These are phyloP conservation scores for Yoshiicerus persimilis DNA, from an alignment of 1,140 invertebrate genomes.

Conservation along the genomic window DNA sequence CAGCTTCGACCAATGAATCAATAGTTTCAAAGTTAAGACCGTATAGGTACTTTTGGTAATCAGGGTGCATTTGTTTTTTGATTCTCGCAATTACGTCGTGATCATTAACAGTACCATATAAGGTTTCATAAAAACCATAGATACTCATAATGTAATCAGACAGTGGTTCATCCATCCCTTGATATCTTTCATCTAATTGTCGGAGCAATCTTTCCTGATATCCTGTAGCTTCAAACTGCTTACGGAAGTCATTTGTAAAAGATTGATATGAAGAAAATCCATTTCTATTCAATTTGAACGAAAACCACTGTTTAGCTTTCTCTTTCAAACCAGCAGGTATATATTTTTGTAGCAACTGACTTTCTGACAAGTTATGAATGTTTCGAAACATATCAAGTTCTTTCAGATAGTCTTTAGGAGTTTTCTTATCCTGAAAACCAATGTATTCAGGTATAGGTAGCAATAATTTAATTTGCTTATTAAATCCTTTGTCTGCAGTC, in stretches of 20 bases:
- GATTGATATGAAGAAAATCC: neutral
- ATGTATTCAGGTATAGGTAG: neutral
- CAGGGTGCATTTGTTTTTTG: conserved; percentile 2
- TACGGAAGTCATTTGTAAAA: neutral
- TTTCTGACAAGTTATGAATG: neutral
- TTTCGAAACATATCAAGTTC: neutral
- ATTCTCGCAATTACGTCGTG: neutral
- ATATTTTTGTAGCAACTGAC: neutral
- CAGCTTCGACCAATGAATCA: neutral
- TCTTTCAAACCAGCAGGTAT: neutral
- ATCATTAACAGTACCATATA: neutral
- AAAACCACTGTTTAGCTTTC: neutral
- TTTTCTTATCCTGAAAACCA: neutral
- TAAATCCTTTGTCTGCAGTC: no score
- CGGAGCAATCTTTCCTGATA: neutral
- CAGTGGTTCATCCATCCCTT: conserved; percentile 16
- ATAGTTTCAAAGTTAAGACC: neutral
- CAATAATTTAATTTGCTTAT: neutral
- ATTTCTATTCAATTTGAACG: neutral
- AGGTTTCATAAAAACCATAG: neutral
- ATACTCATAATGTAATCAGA: neutral
- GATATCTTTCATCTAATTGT: neutral
- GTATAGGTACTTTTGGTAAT: neutral
- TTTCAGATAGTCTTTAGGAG: neutral
- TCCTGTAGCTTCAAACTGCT: neutral